These are phyloP conservation scores for Drosophila ustulata DNA, from an alignment of 2,888 invertebrate genomes.

Conservation along the genomic window DNA sequence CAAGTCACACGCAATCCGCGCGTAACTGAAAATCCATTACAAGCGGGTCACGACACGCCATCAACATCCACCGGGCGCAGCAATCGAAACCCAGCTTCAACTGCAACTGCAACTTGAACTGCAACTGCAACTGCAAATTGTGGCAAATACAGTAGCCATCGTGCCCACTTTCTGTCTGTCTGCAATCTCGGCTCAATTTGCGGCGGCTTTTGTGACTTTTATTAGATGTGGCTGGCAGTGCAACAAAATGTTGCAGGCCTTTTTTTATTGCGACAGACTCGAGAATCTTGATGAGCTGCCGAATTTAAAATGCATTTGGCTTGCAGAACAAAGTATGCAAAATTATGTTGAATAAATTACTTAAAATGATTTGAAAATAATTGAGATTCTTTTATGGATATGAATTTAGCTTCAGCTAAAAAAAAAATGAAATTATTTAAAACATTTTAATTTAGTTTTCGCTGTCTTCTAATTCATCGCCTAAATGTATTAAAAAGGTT, in stretches of 20 bases:
- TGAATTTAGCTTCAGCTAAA: no score
- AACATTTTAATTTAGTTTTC: no score
- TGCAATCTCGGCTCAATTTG: conserved; percentile 25
- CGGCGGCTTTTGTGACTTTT: conserved; percentile 32
- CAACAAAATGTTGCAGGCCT: not conserved
- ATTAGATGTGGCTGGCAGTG: conserved; percentile 14
- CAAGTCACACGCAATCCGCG: conserved; percentile 67
- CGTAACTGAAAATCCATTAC: conserved; percentile 71
- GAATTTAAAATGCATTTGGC: not conserved
- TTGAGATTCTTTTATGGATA: no score
- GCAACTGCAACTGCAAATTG: conserved; percentile 7
- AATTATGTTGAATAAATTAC: no score
- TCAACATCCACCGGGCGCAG: conserved; percentile 4
- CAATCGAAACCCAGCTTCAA: not conserved
- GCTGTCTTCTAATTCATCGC: no score
- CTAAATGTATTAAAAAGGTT: no score
- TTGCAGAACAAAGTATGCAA: no score
- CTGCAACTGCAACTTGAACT: conserved; percentile 14
- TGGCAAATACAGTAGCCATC: conserved; percentile 29
- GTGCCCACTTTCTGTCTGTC: not conserved
- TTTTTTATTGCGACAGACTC: no score
- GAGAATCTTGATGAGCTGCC: not conserved
- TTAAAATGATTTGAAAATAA: no score
- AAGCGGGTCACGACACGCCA: conserved; percentile 51
- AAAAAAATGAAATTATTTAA: no score